Evolutionary conservation across 2,797 vertebrate genomes (phyloP).

Genomic region (Argya squamiceps): DNA sequence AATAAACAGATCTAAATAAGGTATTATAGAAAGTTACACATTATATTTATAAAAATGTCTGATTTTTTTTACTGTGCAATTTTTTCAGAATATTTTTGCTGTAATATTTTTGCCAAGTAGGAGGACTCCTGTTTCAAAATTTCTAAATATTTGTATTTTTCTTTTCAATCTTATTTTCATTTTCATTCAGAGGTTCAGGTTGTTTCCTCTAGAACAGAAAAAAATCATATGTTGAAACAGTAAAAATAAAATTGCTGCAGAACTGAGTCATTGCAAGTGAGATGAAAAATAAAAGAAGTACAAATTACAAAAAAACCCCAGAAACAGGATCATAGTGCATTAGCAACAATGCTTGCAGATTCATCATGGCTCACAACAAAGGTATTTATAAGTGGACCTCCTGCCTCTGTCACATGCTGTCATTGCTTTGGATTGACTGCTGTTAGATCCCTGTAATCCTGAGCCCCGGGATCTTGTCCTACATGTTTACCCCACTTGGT

Average conservation of each 20-base stretch:
- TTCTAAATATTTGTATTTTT: not conserved
- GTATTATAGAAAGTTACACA: not conserved
- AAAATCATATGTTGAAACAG: not conserved
- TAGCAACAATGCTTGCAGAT: constrained; percentile 14
- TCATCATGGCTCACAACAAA: constrained; percentile 47
- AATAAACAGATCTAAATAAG: not conserved
- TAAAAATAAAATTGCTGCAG: constrained; percentile 11
- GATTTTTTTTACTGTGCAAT: not conserved
- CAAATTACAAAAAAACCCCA: not conserved
- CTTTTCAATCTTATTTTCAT: not conserved
- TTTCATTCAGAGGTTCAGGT: not conserved
- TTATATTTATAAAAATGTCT: not conserved
- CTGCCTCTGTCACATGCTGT: constrained; percentile 51
- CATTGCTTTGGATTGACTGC: constrained; percentile 62
- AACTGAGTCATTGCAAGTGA: constrained; percentile 14
- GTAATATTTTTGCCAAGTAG: not conserved
- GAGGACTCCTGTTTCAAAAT: not conserved
- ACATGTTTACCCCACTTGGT: constrained; percentile 58
- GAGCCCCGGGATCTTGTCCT: constrained; percentile 50
- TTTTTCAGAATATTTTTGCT: not conserved
- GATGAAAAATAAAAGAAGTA: not conserved
- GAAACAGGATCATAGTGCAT: not conserved
- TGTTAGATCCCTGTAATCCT: constrained; percentile 70
- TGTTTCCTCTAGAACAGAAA: not conserved
- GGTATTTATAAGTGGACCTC: constrained; percentile 64